phyloP scores from a whole-genome alignment of 2,888 invertebrate genomes.

The Automeris io region DNA sequence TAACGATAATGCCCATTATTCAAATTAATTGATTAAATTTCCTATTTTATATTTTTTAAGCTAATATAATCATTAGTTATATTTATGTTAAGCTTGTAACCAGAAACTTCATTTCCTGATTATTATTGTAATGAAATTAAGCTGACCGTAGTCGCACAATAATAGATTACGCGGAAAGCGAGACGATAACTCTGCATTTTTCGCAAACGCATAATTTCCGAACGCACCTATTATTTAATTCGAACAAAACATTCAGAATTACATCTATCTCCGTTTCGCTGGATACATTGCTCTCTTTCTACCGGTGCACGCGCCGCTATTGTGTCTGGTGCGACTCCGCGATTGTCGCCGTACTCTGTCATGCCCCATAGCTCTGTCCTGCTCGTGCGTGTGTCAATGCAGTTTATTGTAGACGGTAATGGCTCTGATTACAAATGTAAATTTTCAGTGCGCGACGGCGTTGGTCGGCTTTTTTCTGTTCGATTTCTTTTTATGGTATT shows the following conservation, averaged over 20 bases:
- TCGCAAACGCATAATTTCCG: conserved; percentile 70
- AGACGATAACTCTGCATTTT: conserved; percentile 70
- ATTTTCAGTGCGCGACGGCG: conserved; percentile 70
- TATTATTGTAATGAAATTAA: conserved; percentile 23
- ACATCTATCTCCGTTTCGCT: conserved; percentile 32
- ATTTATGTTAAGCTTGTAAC: no score
- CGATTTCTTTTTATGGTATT: conserved; percentile 65
- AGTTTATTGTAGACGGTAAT: conserved; percentile 75
- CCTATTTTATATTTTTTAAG: no score
- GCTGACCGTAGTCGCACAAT: conserved; percentile 28
- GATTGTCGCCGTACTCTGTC: conserved; percentile 41
- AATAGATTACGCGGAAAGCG: conserved; percentile 62
- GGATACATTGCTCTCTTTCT: conserved; percentile 44
- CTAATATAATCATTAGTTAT: no score
- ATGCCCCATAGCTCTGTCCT: conserved; percentile 46
- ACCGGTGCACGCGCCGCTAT: conserved; percentile 67
- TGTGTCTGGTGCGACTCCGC: conserved; percentile 63
- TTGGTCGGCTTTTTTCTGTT: conserved; percentile 64
- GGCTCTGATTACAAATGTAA: conserved; percentile 75
- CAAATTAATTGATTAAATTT: no score
- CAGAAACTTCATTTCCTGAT: conserved; percentile 16
- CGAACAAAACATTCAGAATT: conserved; percentile 30
- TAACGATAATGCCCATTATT: no score
- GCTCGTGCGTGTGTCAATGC: conserved; percentile 64
- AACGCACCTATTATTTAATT: conserved; percentile 67